Conservation (phyloP, 1,140 invertebrate species). For the Caenorhabditis remanei region DNA sequence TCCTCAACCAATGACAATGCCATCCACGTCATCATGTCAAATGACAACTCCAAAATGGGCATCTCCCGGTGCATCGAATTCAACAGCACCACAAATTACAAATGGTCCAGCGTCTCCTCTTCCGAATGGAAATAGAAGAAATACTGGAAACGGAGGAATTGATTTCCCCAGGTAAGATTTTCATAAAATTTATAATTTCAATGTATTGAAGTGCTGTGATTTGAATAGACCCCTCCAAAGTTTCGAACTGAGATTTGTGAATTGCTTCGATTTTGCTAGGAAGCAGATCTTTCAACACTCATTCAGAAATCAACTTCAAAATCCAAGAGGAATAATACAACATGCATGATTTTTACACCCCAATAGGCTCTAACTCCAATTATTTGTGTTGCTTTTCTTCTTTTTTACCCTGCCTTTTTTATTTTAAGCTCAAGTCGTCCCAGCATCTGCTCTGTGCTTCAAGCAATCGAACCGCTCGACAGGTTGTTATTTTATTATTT, state of each 20-base stretch:
- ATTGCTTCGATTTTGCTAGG: too few relatives aligned
- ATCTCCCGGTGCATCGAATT: not conserved
- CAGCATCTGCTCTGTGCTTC: slow-evolving; percentile 51
- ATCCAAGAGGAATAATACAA: not conserved
- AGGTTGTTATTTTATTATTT: slow-evolving; percentile 39
- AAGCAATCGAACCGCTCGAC: slow-evolving; percentile 47
- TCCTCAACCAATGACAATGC: slow-evolving; percentile 44
- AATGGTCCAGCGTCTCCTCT: slow-evolving; percentile 20
- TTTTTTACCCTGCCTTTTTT: slow-evolving; percentile 34
- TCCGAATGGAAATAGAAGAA: slow-evolving; percentile 36
- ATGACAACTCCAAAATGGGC: slow-evolving; percentile 46
- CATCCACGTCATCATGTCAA: slow-evolving; percentile 39
- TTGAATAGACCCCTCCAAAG: too few relatives aligned
- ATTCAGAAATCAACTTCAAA: not conserved
- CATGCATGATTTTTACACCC: too few relatives aligned
- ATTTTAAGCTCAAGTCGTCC: slow-evolving; percentile 49
- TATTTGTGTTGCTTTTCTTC: not conserved
- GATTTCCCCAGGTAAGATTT: slow-evolving; percentile 32
- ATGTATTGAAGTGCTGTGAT: not conserved
- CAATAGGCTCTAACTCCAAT: not conserved
- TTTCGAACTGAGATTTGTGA: too few relatives aligned
- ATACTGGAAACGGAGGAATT: slow-evolving; percentile 40
- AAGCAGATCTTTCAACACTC: too few relatives aligned
- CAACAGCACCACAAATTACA: not conserved
- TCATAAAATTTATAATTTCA: not conserved